These are phyloP conservation scores for Malurus cyaneus DNA, from an alignment of 2,113 vertebrate species.

Conservation along the genomic window DNA sequence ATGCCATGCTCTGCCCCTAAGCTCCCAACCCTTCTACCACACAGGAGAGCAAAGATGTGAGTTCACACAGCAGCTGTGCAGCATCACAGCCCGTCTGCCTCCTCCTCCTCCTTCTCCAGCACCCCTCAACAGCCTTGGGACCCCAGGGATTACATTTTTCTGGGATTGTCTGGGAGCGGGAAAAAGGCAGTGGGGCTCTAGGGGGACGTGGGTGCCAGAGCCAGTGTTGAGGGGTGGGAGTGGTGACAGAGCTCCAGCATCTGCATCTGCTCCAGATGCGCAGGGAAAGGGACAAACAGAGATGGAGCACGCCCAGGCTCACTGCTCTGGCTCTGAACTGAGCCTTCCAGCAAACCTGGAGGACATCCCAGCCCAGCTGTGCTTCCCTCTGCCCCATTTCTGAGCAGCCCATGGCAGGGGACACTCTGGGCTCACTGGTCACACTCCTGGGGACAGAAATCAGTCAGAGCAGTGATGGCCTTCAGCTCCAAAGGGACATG, in stretches of 20 bases:
- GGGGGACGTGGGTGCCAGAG: neutral
- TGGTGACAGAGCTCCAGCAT: neutral
- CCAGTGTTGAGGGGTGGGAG: neutral
- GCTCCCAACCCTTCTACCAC: neutral
- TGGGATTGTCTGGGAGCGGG: neutral
- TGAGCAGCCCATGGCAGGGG: neutral
- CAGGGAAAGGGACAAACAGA: neutral
- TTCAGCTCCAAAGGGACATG: neutral
- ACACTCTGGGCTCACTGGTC: neutral
- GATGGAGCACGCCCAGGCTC: rapidly evolving
- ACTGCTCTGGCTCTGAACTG: neutral
- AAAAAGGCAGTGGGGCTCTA: neutral
- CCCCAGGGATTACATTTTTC: rapidly evolving
- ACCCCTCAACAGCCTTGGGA: neutral
- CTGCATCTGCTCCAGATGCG: neutral
- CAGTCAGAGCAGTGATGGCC: neutral
- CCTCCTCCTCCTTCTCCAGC: neutral
- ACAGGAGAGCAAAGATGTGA: neutral
- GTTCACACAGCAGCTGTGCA: rapidly evolving
- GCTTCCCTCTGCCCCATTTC: neutral
- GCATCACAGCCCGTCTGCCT: neutral
- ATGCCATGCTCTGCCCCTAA: neutral
- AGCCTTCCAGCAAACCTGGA: neutral
- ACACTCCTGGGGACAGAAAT: no score
- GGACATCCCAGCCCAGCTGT: neutral